phyloP scores from a whole-genome alignment of 2,113 vertebrate species.

The Nicator chloris region DNA sequence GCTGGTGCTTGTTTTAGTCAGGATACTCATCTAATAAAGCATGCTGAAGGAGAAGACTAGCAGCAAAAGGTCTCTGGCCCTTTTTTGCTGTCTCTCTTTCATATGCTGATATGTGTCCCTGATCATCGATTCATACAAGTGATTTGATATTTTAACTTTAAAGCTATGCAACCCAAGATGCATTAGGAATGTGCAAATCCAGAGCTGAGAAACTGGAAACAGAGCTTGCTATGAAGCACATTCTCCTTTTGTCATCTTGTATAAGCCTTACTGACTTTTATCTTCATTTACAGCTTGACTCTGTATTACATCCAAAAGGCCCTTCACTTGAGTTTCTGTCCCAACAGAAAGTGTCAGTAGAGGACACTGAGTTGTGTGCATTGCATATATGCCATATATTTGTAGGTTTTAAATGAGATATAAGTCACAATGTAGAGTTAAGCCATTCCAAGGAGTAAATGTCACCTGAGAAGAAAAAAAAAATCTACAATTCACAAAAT shows the following conservation, averaged over 20 bases:
- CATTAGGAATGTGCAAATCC: neutral
- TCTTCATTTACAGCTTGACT: neutral
- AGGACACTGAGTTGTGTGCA: neutral
- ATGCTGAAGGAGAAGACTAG: neutral
- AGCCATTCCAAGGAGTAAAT: neutral
- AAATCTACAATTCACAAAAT: neutral
- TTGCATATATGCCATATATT: neutral
- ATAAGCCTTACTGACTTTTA: slow-evolving; percentile 1
- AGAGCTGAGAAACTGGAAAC: neutral
- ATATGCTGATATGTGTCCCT: neutral
- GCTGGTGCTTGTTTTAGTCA: neutral
- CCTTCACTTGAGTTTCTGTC: neutral
- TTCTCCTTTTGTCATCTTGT: neutral
- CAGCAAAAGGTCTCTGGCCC: neutral
- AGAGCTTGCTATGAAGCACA: neutral
- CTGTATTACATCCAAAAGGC: neutral
- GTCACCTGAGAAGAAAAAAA: neutral
- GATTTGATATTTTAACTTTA: neutral
- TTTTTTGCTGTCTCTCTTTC: neutral
- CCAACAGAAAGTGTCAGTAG: neutral
- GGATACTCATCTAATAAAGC: neutral
- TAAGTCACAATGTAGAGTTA: neutral
- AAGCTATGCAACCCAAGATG: neutral
- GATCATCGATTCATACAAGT: neutral
- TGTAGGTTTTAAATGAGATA: neutral